Evolutionary conservation across 2,797 vertebrate genomes (phyloP).

Genomic region (Enteromius unitaeniatus): DNA sequence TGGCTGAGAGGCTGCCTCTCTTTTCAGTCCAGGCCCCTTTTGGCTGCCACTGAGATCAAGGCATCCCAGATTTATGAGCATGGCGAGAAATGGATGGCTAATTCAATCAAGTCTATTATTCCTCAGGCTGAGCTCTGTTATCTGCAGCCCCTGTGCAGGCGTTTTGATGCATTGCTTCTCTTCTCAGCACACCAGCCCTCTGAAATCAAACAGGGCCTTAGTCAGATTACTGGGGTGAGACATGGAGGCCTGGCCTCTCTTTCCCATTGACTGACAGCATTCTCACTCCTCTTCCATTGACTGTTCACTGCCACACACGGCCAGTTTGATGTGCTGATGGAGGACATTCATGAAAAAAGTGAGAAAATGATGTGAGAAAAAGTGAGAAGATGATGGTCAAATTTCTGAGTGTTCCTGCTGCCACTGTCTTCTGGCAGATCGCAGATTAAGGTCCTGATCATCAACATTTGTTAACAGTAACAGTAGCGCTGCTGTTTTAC

Average conservation of each 20-base stretch:
- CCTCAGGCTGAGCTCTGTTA: slow-evolving; percentile 71
- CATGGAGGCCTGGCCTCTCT: slow-evolving; percentile 27
- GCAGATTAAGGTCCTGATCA: neutral
- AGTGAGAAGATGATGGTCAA: neutral
- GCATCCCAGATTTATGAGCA: slow-evolving; percentile 71
- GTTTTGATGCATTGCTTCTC: slow-evolving; percentile 76
- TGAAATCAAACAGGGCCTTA: slow-evolving; percentile 67
- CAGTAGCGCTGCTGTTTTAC: too few species aligned
- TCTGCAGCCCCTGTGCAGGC: slow-evolving; percentile 72
- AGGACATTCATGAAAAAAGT: neutral
- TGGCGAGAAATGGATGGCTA: slow-evolving; percentile 73
- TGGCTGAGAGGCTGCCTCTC: slow-evolving; percentile 45
- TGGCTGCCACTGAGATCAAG: slow-evolving; percentile 75
- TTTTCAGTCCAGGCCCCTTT: slow-evolving; percentile 67
- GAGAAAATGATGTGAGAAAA: neutral
- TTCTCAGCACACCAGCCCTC: slow-evolving; percentile 62
- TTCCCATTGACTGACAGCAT: slow-evolving; percentile 58
- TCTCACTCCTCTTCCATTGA: slow-evolving; percentile 33
- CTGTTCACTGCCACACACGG: slow-evolving; percentile 5
- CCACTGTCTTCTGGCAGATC: neutral
- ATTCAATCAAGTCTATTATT: slow-evolving; percentile 79
- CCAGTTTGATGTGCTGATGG: slow-evolving; percentile 33
- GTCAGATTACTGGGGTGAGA: slow-evolving; percentile 16
- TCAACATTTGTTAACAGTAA: neutral
- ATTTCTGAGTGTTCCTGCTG: neutral